These are phyloP conservation scores for Hydractinia symbiolongicarpus DNA, from an alignment of 30 jellyfish, hydroid and myxozoan genomes.

Conservation along the genomic window DNA sequence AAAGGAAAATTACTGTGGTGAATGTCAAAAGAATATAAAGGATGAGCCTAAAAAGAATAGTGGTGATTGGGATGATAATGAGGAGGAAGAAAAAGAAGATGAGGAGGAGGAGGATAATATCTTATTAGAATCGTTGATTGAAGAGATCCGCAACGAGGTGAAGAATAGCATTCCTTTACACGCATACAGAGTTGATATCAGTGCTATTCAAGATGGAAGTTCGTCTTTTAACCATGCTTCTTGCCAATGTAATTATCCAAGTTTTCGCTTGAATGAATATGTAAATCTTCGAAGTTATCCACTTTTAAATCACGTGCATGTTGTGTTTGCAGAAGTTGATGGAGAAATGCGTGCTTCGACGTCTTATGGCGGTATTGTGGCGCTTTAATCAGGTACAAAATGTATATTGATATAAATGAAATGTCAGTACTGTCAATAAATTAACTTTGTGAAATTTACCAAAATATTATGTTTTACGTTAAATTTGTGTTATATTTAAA, in stretches of 20 bases:
- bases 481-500: too few relatives aligned
- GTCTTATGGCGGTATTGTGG: conserved; percentile 56
- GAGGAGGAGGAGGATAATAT: not conserved
- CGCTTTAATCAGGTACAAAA: conserved; percentile 14
- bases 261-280: conserved; percentile 30
- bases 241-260: conserved; percentile 50
- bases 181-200: conserved; percentile 29
- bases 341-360: conserved; percentile 42
- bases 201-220: conserved; percentile 26
- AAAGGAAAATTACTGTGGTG: not conserved
- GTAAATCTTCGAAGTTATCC: conserved; percentile 47
- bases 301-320: conserved; percentile 43
- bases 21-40: not conserved
- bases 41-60: too few relatives aligned
- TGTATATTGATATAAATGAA: too few relatives aligned
- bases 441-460: too few relatives aligned
- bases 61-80: too few relatives aligned
- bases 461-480: too few relatives aligned
- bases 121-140: not conserved
- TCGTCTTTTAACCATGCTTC: conserved; percentile 49
- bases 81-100: not conserved
- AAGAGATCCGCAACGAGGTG: too few relatives aligned
- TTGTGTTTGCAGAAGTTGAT: conserved; percentile 21
- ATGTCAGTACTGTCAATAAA: too few relatives aligned
- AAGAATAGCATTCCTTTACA: not conserved